Evolutionary conservation across 2,888 invertebrate species (phyloP).

Genomic region (Petrophora chlorosata): DNA sequence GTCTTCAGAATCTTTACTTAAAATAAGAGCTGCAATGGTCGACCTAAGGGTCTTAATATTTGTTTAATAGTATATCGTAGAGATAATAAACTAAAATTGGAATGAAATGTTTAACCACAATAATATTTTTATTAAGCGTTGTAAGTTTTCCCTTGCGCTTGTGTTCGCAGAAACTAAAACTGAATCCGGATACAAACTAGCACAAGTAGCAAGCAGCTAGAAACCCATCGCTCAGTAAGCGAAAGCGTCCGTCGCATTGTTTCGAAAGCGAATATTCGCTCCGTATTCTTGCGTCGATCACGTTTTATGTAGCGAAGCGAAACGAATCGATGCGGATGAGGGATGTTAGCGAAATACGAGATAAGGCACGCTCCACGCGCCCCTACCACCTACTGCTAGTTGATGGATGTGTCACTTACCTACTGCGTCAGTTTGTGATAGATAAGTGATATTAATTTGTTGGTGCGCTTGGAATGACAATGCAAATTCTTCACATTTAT

Average conservation of each 20-base stretch:
- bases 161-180: too few relatives aligned
- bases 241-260: conserved; percentile 12
- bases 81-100: too few relatives aligned
- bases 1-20: too few relatives aligned
- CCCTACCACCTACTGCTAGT: conserved; percentile 45
- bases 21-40: too few relatives aligned
- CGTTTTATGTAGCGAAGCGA: conserved; percentile 58
- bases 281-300: conserved; percentile 37
- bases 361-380: conserved; percentile 64
- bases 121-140: too few relatives aligned
- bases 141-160: too few relatives aligned
- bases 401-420: conserved; percentile 36
- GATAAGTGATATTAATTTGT: conserved; percentile 26
- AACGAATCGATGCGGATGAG: conserved; percentile 65
- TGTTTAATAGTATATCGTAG: too few relatives aligned
- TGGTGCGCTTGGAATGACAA: conserved; percentile 7
- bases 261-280: conserved; percentile 24
- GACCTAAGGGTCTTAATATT: too few relatives aligned
- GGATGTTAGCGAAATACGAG: conserved; percentile 60
- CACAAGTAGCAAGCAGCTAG: not conserved
- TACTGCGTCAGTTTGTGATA: conserved; percentile 14
- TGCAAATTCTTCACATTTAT: conserved; percentile 3
- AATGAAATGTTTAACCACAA: too few relatives aligned
- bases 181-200: not conserved
- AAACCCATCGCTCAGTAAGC: conserved; percentile 1